Evolutionary conservation across 1,140 invertebrate species (phyloP), one percentile per base, ranked within the genome.

Genomic region (Bombus picipes): DNA sequence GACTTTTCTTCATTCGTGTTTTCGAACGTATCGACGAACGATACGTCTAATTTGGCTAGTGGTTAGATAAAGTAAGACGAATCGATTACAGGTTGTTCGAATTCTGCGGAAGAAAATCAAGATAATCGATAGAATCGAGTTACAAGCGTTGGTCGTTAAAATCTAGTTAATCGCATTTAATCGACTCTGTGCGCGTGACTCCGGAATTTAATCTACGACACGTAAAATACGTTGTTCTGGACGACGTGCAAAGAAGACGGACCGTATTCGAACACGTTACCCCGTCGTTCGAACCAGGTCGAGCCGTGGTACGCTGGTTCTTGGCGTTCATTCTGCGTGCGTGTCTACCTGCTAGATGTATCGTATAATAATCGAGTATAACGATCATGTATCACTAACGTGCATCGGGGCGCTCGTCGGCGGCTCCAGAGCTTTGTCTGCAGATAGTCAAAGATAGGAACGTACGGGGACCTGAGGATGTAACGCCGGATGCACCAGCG

Each of bases 371-470:
- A 91, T 91, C 87, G 87, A 90, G 66, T 92, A 93, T 91, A 92
- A 91, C 88, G 89, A 91, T 93, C 86, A 92, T 93, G 88, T 93
- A 92, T 94, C 92, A 95, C 94, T 95, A 95, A 95, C 94, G 94
- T 95, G 94, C 94, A 95, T 96, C 94, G 95, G 95, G 93, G 95
- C 95, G 93, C 94, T 95, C 92, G 95, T 95, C 94, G 95, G 95
- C 93, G 95, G 95, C 95, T 96, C 96, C 96, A 96, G 94, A 94
- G 95, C 95, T 97, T 97, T 98, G 96, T 98, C 97, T 96, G 97
- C 97, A 97, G 98, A 97, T 98, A 98, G 98, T 98, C 98, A 98
- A 97, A 98, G 98, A 97, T 98, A 98, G 96, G 98, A 98, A 96
- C 98, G 97, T 96, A 98, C 98, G 94, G 98, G 98, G 96, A 99